phyloP scores from a whole-genome alignment of 2,113 vertebrate species.

The Orientallactaga bullata region DNA sequence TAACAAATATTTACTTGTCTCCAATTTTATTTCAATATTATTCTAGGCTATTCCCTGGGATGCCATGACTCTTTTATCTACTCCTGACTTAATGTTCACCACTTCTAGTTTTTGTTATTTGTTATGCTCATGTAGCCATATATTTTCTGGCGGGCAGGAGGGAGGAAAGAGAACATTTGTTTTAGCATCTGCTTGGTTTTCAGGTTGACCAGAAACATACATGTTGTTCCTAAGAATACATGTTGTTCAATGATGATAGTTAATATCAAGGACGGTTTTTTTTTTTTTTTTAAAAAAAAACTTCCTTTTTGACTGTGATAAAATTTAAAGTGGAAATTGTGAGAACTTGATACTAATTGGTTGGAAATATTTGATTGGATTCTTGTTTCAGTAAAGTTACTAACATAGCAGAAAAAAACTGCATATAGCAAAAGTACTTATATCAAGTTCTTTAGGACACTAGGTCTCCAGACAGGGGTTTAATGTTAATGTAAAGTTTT shows the following conservation, averaged over 20 bases:
- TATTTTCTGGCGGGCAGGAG: background rate
- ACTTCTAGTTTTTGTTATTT: conserved; percentile 35
- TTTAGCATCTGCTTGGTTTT: background rate
- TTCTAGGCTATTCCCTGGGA: background rate
- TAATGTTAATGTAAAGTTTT: conserved; percentile 54
- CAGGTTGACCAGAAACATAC: background rate
- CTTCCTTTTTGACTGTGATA: conserved; percentile 2
- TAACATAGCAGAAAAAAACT: background rate
- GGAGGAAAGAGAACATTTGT: background rate
- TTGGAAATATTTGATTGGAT: conserved; percentile 56
- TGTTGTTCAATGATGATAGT: background rate
- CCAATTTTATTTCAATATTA: conserved; percentile 41
- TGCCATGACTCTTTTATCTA: background rate
- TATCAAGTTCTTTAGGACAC: background rate
- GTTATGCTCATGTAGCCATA: background rate
- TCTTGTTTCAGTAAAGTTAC: background rate
- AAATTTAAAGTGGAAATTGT: conserved; percentile 44
- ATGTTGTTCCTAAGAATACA: background rate
- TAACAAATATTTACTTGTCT: conserved; percentile 72
- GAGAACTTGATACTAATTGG: background rate
- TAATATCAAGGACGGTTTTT: background rate
- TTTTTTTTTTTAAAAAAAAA: no score
- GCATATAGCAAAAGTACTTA: background rate
- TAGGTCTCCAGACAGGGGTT: background rate
- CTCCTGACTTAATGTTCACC: background rate